Percentiles rank a stretch among this genome's conserved stretches.
phyloP scores from a whole-genome alignment of 2,888 invertebrate genomes.

The Lottia gigantea region DNA sequence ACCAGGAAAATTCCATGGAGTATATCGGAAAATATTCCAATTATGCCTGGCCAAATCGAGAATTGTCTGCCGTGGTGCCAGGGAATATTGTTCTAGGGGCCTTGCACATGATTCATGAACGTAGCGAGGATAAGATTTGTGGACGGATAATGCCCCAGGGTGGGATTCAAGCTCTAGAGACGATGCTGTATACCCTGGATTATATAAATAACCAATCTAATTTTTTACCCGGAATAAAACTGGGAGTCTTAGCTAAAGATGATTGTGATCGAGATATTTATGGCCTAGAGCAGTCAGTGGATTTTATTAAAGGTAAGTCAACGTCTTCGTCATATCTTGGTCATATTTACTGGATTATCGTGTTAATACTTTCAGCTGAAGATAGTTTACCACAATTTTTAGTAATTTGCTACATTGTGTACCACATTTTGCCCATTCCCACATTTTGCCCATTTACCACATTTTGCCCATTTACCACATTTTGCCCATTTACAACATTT shows the following conservation, averaged over 20 bases:
- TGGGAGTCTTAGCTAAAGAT: conserved; percentile 90
- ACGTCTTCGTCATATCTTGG: too few relatives aligned
- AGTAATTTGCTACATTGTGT: too few relatives aligned
- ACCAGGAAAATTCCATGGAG: conserved; percentile 30
- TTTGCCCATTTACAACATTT: too few relatives aligned
- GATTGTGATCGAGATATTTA: conserved; percentile 97
- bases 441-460: too few relatives aligned
- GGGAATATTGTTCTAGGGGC: conserved; percentile 91
- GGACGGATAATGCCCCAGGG: conserved; percentile 96
- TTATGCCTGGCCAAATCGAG: conserved; percentile 62
- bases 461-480: too few relatives aligned
- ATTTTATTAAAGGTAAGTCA: conserved; percentile 91
- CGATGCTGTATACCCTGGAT: conserved; percentile 91
- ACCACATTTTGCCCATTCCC: too few relatives aligned
- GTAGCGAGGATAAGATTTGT: conserved; percentile 84
- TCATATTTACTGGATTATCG: too few relatives aligned
- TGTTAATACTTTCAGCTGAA: too few relatives aligned
- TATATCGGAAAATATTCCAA: conserved; percentile 47
- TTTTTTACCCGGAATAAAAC: conserved; percentile 80
- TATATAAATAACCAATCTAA: conserved; percentile 73
- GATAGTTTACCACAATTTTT: too few relatives aligned
- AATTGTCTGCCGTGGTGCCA: conserved; percentile 82
- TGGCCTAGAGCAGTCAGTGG: conserved; percentile 93
- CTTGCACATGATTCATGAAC: conserved; percentile 94
- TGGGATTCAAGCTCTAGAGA: conserved; percentile 81